Evolutionary conservation across 1,140 invertebrate species (phyloP).

Genomic region (Copidosoma floridanum): DNA sequence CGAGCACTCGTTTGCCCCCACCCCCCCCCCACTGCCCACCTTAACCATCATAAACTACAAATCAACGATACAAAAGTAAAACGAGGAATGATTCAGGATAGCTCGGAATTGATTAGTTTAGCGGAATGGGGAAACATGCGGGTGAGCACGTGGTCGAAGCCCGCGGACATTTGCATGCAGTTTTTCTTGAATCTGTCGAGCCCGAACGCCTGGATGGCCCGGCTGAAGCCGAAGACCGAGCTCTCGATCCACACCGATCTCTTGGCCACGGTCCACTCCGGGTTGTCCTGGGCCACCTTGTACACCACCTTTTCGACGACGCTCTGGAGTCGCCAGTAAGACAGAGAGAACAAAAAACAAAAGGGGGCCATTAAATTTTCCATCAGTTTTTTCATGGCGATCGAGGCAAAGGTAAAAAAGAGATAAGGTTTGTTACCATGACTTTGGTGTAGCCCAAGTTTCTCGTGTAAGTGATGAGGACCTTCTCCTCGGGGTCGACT

Average conservation of each 20-base stretch:
- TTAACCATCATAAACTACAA: too few relatives aligned
- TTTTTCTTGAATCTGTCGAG: constrained; percentile 85
- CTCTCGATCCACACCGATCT: constrained; percentile 85
- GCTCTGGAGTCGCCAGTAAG: constrained; percentile 62
- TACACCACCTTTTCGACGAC: constrained; percentile 88
- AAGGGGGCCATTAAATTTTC: neutral
- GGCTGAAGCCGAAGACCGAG: constrained; percentile 81
- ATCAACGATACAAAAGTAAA: too few relatives aligned
- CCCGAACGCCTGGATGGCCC: constrained; percentile 84
- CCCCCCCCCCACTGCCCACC: too few relatives aligned
- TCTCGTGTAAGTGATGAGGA: constrained; percentile 80
- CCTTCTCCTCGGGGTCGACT: constrained; percentile 79
- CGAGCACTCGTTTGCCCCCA: too few relatives aligned
- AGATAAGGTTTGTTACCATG: constrained; percentile 63
- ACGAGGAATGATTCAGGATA: constrained; percentile 43
- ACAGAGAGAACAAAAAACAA: neutral
- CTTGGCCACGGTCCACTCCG: constrained; percentile 72
- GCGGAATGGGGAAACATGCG: constrained; percentile 66
- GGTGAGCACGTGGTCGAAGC: constrained; percentile 79
- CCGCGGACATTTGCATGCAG: constrained; percentile 73
- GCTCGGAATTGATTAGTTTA: constrained; percentile 45
- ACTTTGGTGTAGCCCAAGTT: constrained; percentile 88
- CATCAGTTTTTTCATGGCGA: neutral
- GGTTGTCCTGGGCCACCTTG: constrained; percentile 65
- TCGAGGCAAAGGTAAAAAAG: neutral